Evolutionary conservation across 2,797 vertebrate species (phyloP).

Genomic region (Serranus cabrilla): DNA sequence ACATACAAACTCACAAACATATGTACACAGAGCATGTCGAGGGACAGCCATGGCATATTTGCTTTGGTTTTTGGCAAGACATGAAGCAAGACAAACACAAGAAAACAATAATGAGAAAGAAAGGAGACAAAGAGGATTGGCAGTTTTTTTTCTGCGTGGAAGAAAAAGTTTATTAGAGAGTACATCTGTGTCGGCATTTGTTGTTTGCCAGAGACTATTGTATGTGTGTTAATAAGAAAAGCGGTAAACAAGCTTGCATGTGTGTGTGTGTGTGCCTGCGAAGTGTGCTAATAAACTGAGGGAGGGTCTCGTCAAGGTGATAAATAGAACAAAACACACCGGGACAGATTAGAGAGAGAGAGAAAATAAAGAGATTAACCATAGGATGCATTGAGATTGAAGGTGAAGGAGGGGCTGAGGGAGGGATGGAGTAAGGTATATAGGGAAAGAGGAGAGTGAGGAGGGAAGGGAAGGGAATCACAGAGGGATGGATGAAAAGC

Average conservation of each 20-base stretch:
- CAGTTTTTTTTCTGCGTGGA: slow-evolving; percentile 25
- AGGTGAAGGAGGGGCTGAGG: slow-evolving; percentile 56
- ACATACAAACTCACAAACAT: slow-evolving; percentile 13
- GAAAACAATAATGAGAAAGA: slow-evolving; percentile 59
- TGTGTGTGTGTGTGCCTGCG: neutral
- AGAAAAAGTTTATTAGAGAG: slow-evolving; percentile 42
- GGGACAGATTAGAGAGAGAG: slow-evolving; percentile 57
- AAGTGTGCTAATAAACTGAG: slow-evolving; percentile 68
- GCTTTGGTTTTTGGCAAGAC: slow-evolving; percentile 59
- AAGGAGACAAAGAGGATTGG: slow-evolving; percentile 56
- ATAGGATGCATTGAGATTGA: slow-evolving; percentile 53
- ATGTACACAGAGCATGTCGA: slow-evolving; percentile 31
- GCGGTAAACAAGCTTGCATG: slow-evolving; percentile 38
- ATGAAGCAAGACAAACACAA: slow-evolving; percentile 54
- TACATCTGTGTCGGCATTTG: slow-evolving; percentile 11
- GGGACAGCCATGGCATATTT: slow-evolving; percentile 55
- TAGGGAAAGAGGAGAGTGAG: slow-evolving; percentile 14
- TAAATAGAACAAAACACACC: slow-evolving; percentile 73
- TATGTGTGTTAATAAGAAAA: slow-evolving; percentile 47
- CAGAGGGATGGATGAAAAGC: slow-evolving; percentile 48
- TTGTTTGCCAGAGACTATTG: slow-evolving; percentile 46
- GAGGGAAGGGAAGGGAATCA: slow-evolving; percentile 24
- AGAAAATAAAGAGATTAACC: slow-evolving; percentile 65
- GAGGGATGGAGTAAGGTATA: slow-evolving; percentile 39
- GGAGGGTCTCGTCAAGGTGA: slow-evolving; percentile 71